phyloP scores from a whole-genome alignment of 2,113 vertebrate species.

The Micromys minutus region DNA sequence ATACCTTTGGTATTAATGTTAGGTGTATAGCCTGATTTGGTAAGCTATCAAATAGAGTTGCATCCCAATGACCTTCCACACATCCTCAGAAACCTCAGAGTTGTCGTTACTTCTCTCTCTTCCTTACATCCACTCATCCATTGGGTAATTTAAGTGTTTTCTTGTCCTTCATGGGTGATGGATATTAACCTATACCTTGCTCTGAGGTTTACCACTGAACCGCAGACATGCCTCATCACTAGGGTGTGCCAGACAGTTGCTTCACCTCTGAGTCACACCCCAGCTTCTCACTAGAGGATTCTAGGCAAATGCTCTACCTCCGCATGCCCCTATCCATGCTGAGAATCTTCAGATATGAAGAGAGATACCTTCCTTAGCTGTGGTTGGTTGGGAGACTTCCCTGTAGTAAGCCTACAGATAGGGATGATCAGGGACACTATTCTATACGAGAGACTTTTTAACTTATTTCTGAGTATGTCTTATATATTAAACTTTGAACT shows the following conservation, averaged over 20 bases:
- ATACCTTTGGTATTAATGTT: not conserved
- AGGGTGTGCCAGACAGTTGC: not conserved
- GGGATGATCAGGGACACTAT: not conserved
- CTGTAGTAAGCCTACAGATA: not conserved
- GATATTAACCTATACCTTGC: not conserved
- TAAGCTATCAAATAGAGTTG: not conserved
- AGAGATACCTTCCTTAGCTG: not conserved
- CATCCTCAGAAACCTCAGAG: not conserved
- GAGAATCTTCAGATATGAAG: not conserved
- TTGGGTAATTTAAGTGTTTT: not conserved
- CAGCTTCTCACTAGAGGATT: not conserved
- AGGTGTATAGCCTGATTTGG: not conserved
- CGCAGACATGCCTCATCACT: not conserved
- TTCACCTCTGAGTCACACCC: not conserved
- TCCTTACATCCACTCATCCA: not conserved
- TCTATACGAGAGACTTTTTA: not conserved
- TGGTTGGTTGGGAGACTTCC: not conserved
- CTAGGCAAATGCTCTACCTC: too few species aligned
- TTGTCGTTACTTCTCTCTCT: not conserved
- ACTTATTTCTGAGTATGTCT: not conserved
- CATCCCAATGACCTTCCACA: not conserved
- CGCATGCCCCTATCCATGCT: not conserved
- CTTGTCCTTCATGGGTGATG: not conserved
- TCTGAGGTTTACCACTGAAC: not conserved
- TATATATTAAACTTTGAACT: conserved; percentile 6